A percentile compares a stretch with the other conserved stretches of the same genome.
These are phyloP conservation scores for Muraenolepis orangiensis DNA, from an alignment of 2,797 vertebrate species.

Conservation along the genomic window DNA sequence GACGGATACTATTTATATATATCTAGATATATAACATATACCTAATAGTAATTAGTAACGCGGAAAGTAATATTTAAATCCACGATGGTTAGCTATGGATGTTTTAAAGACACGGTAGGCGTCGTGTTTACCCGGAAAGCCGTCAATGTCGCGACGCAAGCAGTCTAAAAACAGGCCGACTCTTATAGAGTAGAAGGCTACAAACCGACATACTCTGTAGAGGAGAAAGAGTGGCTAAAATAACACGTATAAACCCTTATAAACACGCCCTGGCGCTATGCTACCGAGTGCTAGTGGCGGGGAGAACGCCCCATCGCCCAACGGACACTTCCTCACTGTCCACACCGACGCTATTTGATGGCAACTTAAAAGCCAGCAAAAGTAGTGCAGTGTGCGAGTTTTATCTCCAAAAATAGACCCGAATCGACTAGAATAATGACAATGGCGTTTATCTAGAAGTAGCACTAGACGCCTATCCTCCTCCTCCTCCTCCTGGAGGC, in stretches of 20 bases:
- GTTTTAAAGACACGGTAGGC: background rate
- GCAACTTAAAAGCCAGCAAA: conserved; percentile 27
- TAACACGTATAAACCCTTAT: background rate
- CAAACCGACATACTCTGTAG: too few relatives aligned
- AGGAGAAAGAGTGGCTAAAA: background rate
- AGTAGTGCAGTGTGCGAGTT: conserved; percentile 43
- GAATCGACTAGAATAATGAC: conserved; percentile 54
- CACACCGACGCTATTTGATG: background rate
- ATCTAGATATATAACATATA: background rate
- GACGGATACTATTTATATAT: background rate
- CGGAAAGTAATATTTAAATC: background rate
- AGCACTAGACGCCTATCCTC: conserved; percentile 50
- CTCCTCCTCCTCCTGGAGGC: conserved; percentile 40
- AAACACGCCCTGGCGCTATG: conserved; percentile 42
- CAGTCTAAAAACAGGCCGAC: background rate
- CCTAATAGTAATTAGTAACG: background rate
- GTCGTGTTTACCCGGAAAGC: background rate
- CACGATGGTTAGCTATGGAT: background rate
- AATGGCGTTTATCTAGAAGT: conserved; percentile 54
- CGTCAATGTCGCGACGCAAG: background rate
- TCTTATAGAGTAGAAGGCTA: too few relatives aligned
- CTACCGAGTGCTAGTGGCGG: conserved; percentile 35
- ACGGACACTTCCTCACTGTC: background rate
- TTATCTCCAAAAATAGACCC: conserved; percentile 69
- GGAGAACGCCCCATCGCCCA: background rate